A percentile compares a stretch with the other conserved stretches of the same genome.
phyloP scores from a whole-genome alignment of 2,797 vertebrate species.

The Malurus splendens region DNA sequence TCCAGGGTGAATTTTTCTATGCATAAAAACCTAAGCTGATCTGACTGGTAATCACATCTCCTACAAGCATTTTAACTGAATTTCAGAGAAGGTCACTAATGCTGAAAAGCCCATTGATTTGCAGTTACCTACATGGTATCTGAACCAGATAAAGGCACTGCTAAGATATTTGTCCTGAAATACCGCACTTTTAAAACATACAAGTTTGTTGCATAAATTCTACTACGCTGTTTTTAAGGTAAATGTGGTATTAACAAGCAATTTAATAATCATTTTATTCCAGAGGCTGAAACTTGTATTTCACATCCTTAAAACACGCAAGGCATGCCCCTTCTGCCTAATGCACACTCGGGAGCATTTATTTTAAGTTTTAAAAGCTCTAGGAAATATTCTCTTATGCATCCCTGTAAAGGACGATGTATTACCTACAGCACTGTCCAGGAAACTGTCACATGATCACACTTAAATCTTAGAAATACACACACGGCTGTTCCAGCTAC shows the following conservation, averaged over 20 bases:
- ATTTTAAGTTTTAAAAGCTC: background rate
- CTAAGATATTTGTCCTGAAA: background rate
- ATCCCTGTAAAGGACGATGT: background rate
- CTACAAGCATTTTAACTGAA: background rate
- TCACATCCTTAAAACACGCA: background rate
- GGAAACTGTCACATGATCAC: background rate
- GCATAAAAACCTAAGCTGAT: background rate
- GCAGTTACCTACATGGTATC: background rate
- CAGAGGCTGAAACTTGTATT: background rate
- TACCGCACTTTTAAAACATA: background rate
- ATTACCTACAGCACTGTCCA: background rate
- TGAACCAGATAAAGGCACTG: background rate
- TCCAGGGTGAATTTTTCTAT: background rate
- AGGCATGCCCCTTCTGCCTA: background rate
- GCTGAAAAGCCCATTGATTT: background rate
- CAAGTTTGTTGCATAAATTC: background rate
- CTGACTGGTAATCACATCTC: background rate
- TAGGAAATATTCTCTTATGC: background rate
- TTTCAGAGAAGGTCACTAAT: background rate
- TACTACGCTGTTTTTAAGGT: background rate
- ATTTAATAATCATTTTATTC: background rate
- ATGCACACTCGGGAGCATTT: background rate
- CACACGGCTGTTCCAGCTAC: rapidly evolving
- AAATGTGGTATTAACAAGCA: background rate
- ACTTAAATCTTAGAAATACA: background rate